Evolutionary conservation across 2,113 vertebrate species (phyloP).

Genomic region (Cyanoderma ruficeps): DNA sequence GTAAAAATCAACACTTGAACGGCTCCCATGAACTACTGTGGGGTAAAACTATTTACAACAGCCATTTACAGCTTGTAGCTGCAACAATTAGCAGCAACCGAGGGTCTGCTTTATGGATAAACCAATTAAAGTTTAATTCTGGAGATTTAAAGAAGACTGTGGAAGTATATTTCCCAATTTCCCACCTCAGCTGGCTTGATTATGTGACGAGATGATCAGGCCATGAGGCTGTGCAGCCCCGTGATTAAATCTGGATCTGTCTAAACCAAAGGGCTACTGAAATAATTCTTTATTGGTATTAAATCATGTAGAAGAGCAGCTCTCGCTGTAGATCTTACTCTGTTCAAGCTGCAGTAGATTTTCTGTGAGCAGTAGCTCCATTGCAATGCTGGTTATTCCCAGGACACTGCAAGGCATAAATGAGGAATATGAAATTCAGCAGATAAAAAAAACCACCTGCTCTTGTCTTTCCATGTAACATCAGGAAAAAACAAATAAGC

Average conservation of each 20-base stretch:
- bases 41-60: neutral
- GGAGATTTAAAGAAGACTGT: neutral
- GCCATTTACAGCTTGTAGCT: neutral
- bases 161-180: neutral
- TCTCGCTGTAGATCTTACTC: neutral
- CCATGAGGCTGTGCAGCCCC: neutral
- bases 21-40: neutral
- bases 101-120: neutral
- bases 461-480: neutral
- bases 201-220: neutral
- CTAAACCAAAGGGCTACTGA: neutral
- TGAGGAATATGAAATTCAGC: constrained; percentile 1
- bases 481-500: neutral
- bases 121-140: neutral
- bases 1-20: neutral
- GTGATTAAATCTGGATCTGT: neutral
- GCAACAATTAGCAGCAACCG: neutral
- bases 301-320: neutral
- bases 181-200: neutral
- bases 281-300: neutral
- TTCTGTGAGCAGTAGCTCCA: neutral
- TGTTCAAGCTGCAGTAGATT: neutral
- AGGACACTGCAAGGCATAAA: neutral
- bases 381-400: constrained; percentile 20
- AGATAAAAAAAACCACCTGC: neutral